Conservation (phyloP, 2,888 invertebrate species). For the Cotesia congregata region DNA sequence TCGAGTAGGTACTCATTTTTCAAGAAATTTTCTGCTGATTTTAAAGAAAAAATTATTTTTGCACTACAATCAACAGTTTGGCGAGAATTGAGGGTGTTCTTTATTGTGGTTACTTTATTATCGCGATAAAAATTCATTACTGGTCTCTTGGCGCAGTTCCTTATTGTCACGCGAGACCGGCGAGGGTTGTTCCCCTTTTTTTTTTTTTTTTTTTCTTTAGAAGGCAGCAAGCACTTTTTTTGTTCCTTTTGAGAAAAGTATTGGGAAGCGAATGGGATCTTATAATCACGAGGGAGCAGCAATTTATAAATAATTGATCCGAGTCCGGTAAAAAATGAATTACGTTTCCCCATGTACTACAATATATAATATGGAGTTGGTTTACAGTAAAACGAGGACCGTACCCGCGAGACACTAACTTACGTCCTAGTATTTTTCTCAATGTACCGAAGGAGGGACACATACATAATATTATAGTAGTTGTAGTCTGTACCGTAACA, state of each 20-base stretch:
- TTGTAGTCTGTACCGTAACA: slow-evolving; percentile 53
- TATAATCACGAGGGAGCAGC: slow-evolving; percentile 64
- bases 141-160: background rate
- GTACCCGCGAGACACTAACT: slow-evolving; percentile 63
- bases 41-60: no score
- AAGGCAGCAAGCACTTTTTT: slow-evolving; percentile 33
- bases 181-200: no score
- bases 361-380: slow-evolving; percentile 70
- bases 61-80: no score
- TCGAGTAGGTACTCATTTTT: no score
- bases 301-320: slow-evolving; percentile 71
- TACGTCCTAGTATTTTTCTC: slow-evolving; percentile 13
- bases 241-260: background rate
- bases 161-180: background rate
- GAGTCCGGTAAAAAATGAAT: slow-evolving; percentile 71
- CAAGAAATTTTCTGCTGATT: no score
- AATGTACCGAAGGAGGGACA: background rate
- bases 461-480: no score
- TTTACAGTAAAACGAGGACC: slow-evolving; percentile 68
- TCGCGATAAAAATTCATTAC: no score
- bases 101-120: no score
- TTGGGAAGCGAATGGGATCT: slow-evolving; percentile 46
- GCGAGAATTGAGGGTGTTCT: no score
- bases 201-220: background rate
- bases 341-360: slow-evolving; percentile 70